Evolutionary conservation across 2,888 invertebrate genomes (phyloP).

Genomic region (Pristionchus arcanus): DNA sequence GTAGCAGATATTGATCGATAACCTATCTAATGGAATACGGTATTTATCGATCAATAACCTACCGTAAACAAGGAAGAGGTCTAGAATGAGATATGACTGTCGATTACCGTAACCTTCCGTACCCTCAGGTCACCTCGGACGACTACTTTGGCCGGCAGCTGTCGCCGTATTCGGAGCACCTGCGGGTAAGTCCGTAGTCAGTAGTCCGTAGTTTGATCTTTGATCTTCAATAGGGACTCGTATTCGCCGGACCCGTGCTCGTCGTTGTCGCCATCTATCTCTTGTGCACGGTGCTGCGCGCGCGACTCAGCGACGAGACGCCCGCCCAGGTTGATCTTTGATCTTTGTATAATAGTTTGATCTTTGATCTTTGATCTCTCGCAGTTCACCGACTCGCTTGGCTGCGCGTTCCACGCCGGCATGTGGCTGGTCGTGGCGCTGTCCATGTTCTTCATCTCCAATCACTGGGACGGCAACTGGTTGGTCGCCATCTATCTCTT

Average conservation of each 20-base stretch:
- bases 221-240: background rate
- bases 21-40: background rate
- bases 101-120: background rate
- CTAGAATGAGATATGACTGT: too few relatives aligned
- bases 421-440: background rate
- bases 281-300: background rate
- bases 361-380: constrained; percentile 22
- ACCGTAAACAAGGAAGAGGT: too few relatives aligned
- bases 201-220: too few relatives aligned
- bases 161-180: background rate
- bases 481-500: background rate
- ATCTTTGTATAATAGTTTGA: background rate
- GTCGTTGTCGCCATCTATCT: constrained; percentile 17
- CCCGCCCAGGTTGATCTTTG: constrained; percentile 28
- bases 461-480: background rate
- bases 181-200: constrained; percentile 20
- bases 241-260: background rate
- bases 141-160: background rate
- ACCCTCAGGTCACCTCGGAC: constrained; percentile 27
- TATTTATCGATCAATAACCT: background rate
- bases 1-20: background rate
- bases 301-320: background rate
- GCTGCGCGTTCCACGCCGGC: background rate
- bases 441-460: constrained; percentile 17
- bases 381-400: background rate